Evolutionary conservation across 1,140 invertebrate species (phyloP).

Genomic region (Mylabris phalerata): DNA sequence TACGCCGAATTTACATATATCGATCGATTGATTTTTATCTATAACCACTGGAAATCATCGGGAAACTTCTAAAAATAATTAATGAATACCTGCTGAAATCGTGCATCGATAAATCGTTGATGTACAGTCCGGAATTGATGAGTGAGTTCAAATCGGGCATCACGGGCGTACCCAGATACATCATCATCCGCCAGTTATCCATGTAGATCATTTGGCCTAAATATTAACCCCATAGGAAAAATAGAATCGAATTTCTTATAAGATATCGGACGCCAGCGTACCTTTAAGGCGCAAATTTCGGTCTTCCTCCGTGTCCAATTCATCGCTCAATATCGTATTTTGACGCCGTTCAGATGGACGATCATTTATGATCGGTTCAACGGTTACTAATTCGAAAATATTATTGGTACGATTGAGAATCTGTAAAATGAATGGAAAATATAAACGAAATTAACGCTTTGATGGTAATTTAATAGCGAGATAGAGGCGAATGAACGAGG

Average conservation of each 20-base stretch:
- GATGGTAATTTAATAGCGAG: too few relatives aligned
- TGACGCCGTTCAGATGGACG: constrained; percentile 54
- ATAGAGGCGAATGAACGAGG: too few relatives aligned
- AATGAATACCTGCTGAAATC: constrained; percentile 79
- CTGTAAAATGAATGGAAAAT: constrained; percentile 45
- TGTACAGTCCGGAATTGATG: constrained; percentile 84
- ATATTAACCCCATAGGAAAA: not conserved
- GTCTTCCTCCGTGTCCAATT: constrained; percentile 56
- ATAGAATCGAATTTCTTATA: not conserved
- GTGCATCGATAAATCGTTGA: constrained; percentile 97
- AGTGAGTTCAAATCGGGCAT: constrained; percentile 88
- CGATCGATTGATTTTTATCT: too few relatives aligned
- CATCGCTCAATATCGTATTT: constrained; percentile 53
- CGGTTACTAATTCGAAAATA: constrained; percentile 89
- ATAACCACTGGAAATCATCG: too few relatives aligned
- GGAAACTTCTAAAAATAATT: not conserved
- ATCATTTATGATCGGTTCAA: constrained; percentile 69
- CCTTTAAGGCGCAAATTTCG: constrained; percentile 63
- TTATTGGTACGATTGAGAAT: constrained; percentile 92
- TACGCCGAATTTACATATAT: too few relatives aligned
- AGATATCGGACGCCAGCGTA: not conserved
- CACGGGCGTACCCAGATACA: constrained; percentile 92
- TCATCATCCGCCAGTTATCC: constrained; percentile 95
- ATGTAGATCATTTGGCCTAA: constrained; percentile 96
- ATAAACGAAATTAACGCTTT: too few relatives aligned